Conservation (phyloP, 1,140 invertebrate genomes). For the Medauroidea extradentata region DNA sequence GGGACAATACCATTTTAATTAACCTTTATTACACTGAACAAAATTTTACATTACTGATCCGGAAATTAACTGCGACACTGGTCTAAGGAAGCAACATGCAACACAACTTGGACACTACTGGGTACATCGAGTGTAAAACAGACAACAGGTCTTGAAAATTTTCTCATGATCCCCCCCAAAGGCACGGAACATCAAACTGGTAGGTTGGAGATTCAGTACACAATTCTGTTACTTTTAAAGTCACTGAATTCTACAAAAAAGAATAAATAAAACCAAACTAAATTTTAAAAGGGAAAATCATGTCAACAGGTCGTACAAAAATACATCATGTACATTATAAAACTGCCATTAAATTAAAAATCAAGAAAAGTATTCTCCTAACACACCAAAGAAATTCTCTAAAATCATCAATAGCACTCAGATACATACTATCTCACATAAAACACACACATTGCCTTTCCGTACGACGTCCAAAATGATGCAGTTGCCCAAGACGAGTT, state of each 20-base stretch:
- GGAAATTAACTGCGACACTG: too few relatives aligned
- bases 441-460: conserved; percentile 15
- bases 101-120: too few relatives aligned
- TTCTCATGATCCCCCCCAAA: conserved; percentile 7
- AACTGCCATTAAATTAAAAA: conserved; percentile 17
- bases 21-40: too few relatives aligned
- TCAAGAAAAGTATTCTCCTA: conserved; percentile 13
- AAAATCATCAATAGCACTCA: conserved; percentile 53
- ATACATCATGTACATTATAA: conserved; percentile 19
- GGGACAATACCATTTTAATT: too few relatives aligned
- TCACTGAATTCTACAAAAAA: background rate
- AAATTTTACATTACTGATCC: too few relatives aligned
- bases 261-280: background rate
- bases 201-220: conserved; percentile 9
- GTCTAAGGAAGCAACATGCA: too few relatives aligned
- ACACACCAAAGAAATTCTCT: conserved; percentile 39
- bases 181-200: conserved; percentile 10
- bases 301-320: conserved; percentile 15
- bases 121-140: too few relatives aligned
- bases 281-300: conserved; percentile 5
- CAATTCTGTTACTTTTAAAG: background rate
- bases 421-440: conserved; percentile 51
- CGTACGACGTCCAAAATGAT: too few relatives aligned
- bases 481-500: too few relatives aligned
- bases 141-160: too few relatives aligned